Evolutionary conservation across 1,140 invertebrate species (phyloP), one percentile per base, ranked within the genome.

Genomic region (Heliconius eleuchia): DNA sequence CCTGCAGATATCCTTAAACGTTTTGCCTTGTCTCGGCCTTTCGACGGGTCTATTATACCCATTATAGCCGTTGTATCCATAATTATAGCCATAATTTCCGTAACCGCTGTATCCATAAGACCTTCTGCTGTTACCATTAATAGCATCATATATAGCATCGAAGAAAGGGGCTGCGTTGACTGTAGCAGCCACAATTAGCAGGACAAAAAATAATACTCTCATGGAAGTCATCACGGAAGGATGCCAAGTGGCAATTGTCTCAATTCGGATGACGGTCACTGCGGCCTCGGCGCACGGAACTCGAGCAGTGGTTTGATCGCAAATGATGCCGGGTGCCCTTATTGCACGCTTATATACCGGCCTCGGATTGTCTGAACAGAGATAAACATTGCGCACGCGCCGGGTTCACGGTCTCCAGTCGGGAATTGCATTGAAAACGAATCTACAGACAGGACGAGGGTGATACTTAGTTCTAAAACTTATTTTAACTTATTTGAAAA

Each of bases 1-100:
- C 74, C 92, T 92, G 84, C 94, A 95, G 52, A 95, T 91, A 16
- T 95, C 91, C 85, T 94, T 95, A 74, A 85, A 95, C 0, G 91
- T 88, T 72, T 91, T 92, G 18, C 90, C 93, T 76, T 92, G 87
- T 23, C 91, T 86, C 8, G 92, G 87, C 30, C 87, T 82, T 55
- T 89, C 85, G 2, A 81, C 83, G 13, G 85, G 79, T 71, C 42
- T 46, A 16, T 82, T 85, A 72, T 89, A 87, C 0, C 80, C 86
- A 30, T 85, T 82, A 71, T 89, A 87, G 0, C 85, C 85, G 70
- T 85, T 86, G 80, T 92, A 94, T 18, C 87, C 91, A 85, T 89
- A 86, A 77, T 87, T 87, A 79, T 87, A 83, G 5, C 87, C 89
- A 72, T 87, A 86, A 74, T 88, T 85, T 30, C 88, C 86, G 42